A percentile compares a stretch with the other conserved stretches of the same genome.
phyloP scores from a whole-genome alignment of 2,113 vertebrate genomes.

The Leptobrachium leishanense region DNA sequence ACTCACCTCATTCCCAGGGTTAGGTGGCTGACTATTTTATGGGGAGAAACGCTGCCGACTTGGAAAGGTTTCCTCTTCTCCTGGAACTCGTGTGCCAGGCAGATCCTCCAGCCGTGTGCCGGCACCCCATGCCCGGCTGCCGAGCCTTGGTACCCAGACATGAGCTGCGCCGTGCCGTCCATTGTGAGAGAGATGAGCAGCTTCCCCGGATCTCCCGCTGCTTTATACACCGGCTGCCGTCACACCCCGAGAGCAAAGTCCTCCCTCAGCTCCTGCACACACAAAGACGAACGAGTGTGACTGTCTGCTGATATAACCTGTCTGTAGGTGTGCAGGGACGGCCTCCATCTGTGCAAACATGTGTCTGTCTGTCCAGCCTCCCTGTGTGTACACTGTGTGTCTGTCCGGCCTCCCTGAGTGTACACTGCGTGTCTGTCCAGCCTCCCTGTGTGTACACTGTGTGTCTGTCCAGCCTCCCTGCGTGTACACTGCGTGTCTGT shows the following conservation, averaged over 20 bases:
- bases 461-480: no score
- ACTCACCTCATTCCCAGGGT: conserved; percentile 83
- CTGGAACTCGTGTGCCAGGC: conserved; percentile 85
- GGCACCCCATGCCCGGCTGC: conserved; percentile 75
- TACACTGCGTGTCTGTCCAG: no score
- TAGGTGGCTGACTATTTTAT: conserved; percentile 75
- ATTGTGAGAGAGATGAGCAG: background rate
- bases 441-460: no score
- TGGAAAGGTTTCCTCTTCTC: conserved; percentile 88
- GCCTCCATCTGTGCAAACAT: no score
- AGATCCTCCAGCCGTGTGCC: conserved; percentile 84
- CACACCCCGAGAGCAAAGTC: conserved; percentile 11
- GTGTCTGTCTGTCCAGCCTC: no score
- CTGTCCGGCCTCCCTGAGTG: no score
- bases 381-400: no score
- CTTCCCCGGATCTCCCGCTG: background rate
- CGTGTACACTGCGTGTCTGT: no score
- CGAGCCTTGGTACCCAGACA: conserved; percentile 75
- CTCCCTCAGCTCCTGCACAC: conserved; percentile 12
- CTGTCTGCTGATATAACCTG: background rate
- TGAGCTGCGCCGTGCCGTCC: conserved; percentile 69
- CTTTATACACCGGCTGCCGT: background rate
- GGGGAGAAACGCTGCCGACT: conserved; percentile 76
- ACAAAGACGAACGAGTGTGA: background rate
- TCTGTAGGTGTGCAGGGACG: background rate